A percentile compares a stretch with the other conserved stretches of the same genome.
Evolutionary conservation across 2,888 invertebrate species (phyloP).

Genomic region (Trichopria drosophilae): DNA sequence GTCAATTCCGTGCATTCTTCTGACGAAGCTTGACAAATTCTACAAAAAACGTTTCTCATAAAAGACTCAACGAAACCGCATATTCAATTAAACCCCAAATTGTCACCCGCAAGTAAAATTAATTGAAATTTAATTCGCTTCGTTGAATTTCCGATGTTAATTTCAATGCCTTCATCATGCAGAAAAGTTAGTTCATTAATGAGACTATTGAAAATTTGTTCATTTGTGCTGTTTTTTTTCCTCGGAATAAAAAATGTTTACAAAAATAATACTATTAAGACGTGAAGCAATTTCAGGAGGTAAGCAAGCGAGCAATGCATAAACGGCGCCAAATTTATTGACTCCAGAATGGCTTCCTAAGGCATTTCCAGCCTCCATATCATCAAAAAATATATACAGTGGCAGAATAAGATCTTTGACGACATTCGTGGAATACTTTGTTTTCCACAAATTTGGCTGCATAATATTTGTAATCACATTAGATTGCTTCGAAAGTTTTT

Average conservation of each 20-base stretch:
- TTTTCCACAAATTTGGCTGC: constrained; percentile 4
- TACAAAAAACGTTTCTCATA: constrained; percentile 6
- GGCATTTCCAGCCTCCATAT: constrained; percentile 11
- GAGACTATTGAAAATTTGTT: constrained; percentile 6
- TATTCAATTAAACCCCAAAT: constrained; percentile 10
- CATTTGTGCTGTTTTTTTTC: constrained; percentile 4
- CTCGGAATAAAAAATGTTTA: constrained; percentile 1
- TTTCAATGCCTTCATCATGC: constrained; percentile 2
- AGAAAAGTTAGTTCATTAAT: constrained; percentile 9
- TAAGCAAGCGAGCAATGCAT: too few relatives aligned
- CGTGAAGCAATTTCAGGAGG: neutral
- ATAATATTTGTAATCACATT: constrained; percentile 17
- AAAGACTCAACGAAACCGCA: constrained; percentile 27
- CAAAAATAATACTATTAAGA: constrained; percentile 9
- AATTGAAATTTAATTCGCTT: constrained; percentile 7
- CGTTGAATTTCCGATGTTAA: neutral
- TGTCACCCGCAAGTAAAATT: neutral
- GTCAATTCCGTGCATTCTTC: constrained; percentile 2
- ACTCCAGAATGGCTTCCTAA: constrained; percentile 9
- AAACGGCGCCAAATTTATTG: too few relatives aligned
- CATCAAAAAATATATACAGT: constrained; percentile 8
- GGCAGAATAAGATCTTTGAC: constrained; percentile 6
- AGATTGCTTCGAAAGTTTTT: constrained; percentile 7
- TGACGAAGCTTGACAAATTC: constrained; percentile 4
- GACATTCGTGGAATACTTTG: constrained; percentile 5